Base-by-base conservation (phyloP, 2,888 invertebrate genomes). In the Orgyia antiqua region DNA sequence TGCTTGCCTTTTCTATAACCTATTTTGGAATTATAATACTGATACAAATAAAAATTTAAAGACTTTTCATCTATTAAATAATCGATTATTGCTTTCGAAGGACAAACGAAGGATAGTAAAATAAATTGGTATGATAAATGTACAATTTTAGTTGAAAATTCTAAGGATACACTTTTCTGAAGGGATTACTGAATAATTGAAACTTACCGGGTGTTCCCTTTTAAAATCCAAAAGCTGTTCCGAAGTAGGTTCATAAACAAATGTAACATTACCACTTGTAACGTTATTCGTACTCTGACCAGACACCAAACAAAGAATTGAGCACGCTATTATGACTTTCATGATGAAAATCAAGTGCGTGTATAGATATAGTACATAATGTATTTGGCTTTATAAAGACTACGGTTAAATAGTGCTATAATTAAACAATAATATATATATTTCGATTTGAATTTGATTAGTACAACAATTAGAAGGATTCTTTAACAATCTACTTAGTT, bases 141-240 rank as follows among this genome's bases (percentile, higher is more conserved):
- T n/a, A n/a, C n/a, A n/a, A n/a, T n/a, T n/a, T n/a, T n/a, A n/a
- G n/a, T n/a, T n/a, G n/a, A n/a, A n/a, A n/a, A n/a, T n/a, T n/a
- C n/a, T n/a, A n/a, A n/a, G n/a, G n/a, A n/a, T n/a, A n/a, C n/a
- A n/a, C n/a, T n/a, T n/a, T n/a, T n/a, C n/a, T n/a, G n/a, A n/a
- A n/a, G n/a, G n/a, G n/a, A n/a, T n/a, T n/a, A n/a, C n/a, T n/a
- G n/a, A n/a, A n/a, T n/a, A n/a, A n/a, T n/a, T n/a, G n/a, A n/a
- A 8, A 24, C 46, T 20, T 51, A 69, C 70, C 51, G 58, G 58
- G 39, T 69, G 58, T 11, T 59, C 36, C 19, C 43, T 33, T 42
- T 50, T 56, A 33, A 71, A 72, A 23, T 71, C 63, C 29, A 59
- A 47, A 0, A 73, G 35, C 30, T 69, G 72, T 7, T 54, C 39